These are phyloP conservation scores for Gymnarchus niloticus DNA, from an alignment of 2,113 vertebrate species.

Conservation along the genomic window DNA sequence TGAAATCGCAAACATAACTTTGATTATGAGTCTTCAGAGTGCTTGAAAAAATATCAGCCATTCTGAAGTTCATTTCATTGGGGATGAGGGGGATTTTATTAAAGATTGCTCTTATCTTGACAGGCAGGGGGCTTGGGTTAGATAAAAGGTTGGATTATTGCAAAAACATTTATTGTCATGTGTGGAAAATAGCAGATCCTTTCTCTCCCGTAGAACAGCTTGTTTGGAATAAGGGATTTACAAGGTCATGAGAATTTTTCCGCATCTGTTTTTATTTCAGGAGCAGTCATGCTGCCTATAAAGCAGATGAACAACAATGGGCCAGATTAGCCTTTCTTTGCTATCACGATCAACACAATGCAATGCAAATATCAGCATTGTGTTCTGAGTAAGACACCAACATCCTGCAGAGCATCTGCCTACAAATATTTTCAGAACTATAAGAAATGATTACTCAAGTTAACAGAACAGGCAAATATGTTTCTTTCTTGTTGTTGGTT, in stretches of 20 bases:
- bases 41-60: not conserved
- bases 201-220: too few species aligned
- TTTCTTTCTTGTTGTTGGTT: not conserved
- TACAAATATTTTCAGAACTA: not conserved
- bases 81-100: not conserved
- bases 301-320: not conserved
- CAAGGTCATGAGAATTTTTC: not conserved
- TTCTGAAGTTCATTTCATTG: not conserved
- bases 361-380: not conserved
- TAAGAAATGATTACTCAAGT: too few species aligned
- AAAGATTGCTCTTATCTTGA: not conserved
- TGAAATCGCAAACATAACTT: too few species aligned
- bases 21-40: not conserved
- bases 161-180: conserved; percentile 1
- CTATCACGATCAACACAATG: not conserved
- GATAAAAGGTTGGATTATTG: not conserved
- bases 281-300: not conserved
- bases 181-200: not conserved
- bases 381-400: not conserved
- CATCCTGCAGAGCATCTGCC: not conserved
- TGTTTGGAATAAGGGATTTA: not conserved
- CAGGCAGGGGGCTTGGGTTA: not conserved
- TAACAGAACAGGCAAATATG: not conserved
- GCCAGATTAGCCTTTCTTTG: not conserved
- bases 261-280: not conserved